Percentiles rank a stretch among this genome's conserved stretches.
Conservation (phyloP, 2,888 invertebrate species). For the Diarsia rubi region DNA sequence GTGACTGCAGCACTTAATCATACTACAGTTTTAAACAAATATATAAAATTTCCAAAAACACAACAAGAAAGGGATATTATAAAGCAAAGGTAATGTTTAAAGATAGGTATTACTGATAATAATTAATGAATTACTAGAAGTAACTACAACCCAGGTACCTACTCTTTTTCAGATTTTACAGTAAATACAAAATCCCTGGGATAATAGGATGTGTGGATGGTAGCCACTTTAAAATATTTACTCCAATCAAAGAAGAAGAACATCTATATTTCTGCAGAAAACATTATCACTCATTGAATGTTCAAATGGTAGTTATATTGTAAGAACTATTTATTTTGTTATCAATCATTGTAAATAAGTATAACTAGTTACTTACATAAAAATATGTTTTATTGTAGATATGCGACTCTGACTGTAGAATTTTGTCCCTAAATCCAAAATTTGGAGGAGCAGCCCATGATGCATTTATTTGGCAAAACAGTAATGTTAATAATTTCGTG, state of each 20-base stretch:
- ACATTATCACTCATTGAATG: slow-evolving; percentile 16
- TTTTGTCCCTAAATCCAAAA: slow-evolving; percentile 19
- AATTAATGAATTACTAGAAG: no score
- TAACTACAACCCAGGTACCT: no score
- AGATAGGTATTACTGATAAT: no score
- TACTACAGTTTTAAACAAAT: no score
- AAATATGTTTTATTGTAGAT: slow-evolving; percentile 10
- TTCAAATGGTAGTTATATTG: slow-evolving; percentile 13
- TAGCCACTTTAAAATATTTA: no score
- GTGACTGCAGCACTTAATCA: no score
- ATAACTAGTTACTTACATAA: not conserved
- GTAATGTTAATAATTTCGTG: slow-evolving; percentile 18
- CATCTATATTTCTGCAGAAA: slow-evolving; percentile 22
- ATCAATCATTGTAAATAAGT: slow-evolving; percentile 3
- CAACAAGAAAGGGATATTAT: no score
- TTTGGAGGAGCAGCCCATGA: slow-evolving; percentile 20
- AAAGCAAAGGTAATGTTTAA: no score
- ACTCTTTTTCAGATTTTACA: no score
- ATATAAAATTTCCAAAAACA: no score
- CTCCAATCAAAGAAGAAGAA: slow-evolving; percentile 13
- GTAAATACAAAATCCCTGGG: not conserved
- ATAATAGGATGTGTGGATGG: slow-evolving; percentile 12
- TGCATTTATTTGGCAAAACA: slow-evolving; percentile 29
- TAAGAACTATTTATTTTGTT: slow-evolving; percentile 6
- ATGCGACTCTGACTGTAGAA: slow-evolving; percentile 15